Evolutionary conservation across 2,888 invertebrate genomes (phyloP).

Genomic region (Cheilosia impressa): DNA sequence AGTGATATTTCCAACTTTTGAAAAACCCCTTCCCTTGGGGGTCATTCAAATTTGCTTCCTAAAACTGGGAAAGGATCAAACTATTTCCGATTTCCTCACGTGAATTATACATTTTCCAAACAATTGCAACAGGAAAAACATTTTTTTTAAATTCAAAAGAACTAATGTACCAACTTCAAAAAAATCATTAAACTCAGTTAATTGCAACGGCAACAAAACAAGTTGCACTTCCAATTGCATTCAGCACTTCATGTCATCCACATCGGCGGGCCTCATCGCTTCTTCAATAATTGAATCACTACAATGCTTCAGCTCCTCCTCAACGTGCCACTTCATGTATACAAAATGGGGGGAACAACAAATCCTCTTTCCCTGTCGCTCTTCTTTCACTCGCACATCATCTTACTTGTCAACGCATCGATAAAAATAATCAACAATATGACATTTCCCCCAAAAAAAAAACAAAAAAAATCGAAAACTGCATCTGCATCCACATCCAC

Average conservation of each 20-base stretch:
- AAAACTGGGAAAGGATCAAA: too few relatives aligned
- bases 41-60: too few relatives aligned
- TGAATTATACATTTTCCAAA: too few relatives aligned
- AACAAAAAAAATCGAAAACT: conserved; percentile 40
- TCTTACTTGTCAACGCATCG: conserved; percentile 64
- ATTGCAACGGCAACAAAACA: background rate
- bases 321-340: background rate
- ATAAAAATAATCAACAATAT: conserved; percentile 66
- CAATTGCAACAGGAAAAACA: too few relatives aligned
- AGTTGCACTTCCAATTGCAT: conserved; percentile 2
- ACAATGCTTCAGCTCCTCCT: background rate
- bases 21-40: too few relatives aligned
- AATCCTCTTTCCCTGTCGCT: background rate
- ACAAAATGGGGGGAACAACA: background rate
- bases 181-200: background rate
- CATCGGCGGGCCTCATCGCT: background rate
- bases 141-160: too few relatives aligned
- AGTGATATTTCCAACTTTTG: too few relatives aligned
- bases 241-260: background rate
- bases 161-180: too few relatives aligned
- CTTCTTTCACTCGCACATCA: conserved; percentile 23
- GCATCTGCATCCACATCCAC: conserved; percentile 54
- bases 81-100: too few relatives aligned
- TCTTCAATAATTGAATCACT: conserved; percentile 15
- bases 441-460: conserved; percentile 47